Evolutionary conservation across 2,113 vertebrate species (phyloP).

Genomic region (Grammomys surdaster): DNA sequence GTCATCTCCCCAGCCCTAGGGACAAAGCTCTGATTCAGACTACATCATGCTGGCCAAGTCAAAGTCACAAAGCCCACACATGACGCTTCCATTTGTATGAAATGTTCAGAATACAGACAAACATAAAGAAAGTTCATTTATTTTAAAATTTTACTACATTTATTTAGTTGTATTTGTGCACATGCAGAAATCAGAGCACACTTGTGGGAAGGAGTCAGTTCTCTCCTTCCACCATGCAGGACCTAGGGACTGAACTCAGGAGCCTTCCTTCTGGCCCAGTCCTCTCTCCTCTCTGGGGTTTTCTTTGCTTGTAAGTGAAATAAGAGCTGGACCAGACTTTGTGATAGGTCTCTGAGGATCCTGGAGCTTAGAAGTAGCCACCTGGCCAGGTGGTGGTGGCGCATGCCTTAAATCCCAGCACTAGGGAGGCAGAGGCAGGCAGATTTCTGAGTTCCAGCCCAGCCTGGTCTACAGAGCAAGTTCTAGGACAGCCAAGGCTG

Average conservation of each 20-base stretch:
- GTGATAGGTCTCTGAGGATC: background rate
- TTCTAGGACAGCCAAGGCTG: background rate
- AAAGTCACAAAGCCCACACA: background rate
- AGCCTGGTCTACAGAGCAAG: background rate
- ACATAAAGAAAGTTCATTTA: background rate
- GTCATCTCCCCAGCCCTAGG: background rate
- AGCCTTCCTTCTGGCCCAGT: background rate
- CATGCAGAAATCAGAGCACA: background rate
- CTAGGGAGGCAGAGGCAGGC: no score
- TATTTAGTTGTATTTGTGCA: background rate
- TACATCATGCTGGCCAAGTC: background rate
- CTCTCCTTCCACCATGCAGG: background rate
- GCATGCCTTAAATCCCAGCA: no score
- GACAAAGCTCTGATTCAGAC: background rate
- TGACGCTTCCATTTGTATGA: background rate
- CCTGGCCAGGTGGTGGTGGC: no score
- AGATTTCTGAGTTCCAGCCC: background rate
- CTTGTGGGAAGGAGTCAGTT: background rate
- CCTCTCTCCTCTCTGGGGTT: background rate
- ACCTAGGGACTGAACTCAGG: background rate
- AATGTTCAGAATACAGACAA: slow-evolving; percentile 11
- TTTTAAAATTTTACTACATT: background rate
- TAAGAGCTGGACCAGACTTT: slow-evolving; percentile 21
- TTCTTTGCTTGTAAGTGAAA: slow-evolving; percentile 6
- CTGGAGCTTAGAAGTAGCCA: background rate